Conservation (phyloP, 2,113 vertebrate genomes). For the Crypturellus undulatus region DNA sequence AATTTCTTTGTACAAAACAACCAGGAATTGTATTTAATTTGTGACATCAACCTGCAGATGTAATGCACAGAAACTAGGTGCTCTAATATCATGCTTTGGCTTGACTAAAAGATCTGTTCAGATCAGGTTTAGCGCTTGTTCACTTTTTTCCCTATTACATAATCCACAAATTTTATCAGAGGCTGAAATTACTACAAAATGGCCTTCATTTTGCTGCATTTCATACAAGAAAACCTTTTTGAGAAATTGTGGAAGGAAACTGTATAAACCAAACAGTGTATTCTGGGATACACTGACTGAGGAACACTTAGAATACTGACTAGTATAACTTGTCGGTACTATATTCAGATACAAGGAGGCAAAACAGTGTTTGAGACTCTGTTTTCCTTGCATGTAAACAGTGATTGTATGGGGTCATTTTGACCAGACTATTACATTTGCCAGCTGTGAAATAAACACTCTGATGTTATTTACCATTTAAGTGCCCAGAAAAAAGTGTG, state of each 20-base stretch:
- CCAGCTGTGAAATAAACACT: neutral
- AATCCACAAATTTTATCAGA: neutral
- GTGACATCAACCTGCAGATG: neutral
- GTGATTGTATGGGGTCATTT: neutral
- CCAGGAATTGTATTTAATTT: neutral
- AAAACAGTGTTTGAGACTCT: neutral
- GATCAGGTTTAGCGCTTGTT: neutral
- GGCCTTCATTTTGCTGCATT: neutral
- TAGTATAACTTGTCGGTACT: neutral
- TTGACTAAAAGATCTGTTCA: neutral
- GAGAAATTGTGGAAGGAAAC: neutral
- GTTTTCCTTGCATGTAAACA: neutral
- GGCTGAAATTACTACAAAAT: neutral
- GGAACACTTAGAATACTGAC: neutral
- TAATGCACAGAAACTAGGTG: neutral
- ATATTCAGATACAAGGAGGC: neutral
- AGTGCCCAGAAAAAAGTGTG: neutral
- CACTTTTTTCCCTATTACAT: neutral
- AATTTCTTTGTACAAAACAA: neutral
- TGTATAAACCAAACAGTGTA: neutral
- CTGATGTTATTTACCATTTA: neutral
- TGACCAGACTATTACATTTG: neutral
- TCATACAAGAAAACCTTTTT: neutral
- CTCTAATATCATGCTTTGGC: neutral
- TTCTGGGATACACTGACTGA: neutral